Evolutionary conservation across 2,113 vertebrate genomes (phyloP).

Genomic region (Callocephalon fimbriatum): DNA sequence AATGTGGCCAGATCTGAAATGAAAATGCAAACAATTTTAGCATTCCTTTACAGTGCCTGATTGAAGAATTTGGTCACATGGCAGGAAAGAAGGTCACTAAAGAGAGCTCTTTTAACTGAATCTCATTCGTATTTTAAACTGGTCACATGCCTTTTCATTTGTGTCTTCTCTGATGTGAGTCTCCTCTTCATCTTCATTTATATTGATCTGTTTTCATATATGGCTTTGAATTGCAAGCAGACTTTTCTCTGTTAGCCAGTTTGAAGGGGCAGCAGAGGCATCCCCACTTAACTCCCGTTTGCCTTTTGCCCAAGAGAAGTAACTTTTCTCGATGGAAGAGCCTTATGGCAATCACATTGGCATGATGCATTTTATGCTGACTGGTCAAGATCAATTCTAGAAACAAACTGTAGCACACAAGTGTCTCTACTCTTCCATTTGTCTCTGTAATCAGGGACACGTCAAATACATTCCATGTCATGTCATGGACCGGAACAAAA

Average conservation of each 20-base stretch:
- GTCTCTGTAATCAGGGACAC: background rate
- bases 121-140: conserved; percentile 42
- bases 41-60: conserved; percentile 12
- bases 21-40: conserved; percentile 16
- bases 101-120: conserved; percentile 36
- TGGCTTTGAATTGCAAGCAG: conserved; percentile 13
- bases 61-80: conserved; percentile 56
- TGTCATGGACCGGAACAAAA: fast-evolving
- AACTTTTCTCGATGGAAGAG: background rate
- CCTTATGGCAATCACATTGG: background rate
- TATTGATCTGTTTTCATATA: background rate
- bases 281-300: background rate
- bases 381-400: conserved; percentile 8
- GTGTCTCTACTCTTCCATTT: background rate
- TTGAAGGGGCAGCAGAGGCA: background rate
- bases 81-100: conserved; percentile 29
- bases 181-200: conserved; percentile 23
- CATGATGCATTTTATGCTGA: background rate
- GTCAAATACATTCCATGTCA: background rate
- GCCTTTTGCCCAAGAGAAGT: background rate
- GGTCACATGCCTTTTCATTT: conserved; percentile 47
- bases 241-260: background rate
- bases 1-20: background rate
- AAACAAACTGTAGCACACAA: background rate
- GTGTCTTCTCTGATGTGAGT: conserved; percentile 1